Base-by-base conservation (phyloP, 2,888 invertebrate species). In the Caenorhabditis sp. region DNA sequence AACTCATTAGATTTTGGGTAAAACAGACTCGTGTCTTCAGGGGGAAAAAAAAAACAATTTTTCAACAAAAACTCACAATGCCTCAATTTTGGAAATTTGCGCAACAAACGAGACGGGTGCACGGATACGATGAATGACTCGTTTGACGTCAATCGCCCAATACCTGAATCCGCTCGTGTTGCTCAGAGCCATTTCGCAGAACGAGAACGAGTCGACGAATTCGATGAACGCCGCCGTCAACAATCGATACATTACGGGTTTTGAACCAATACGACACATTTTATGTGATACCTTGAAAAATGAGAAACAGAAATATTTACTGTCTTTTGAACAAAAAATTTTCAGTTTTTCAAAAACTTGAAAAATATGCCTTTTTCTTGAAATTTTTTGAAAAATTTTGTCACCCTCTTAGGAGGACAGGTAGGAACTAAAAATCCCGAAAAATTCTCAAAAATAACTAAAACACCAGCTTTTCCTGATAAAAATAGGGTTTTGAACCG, bases 201-300 rank as follows among this genome's bases (percentile, higher is more conserved):
- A 54, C 31, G 63, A 57, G 2, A 27, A 36, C 17, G 57, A 50
- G 1, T 64, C 59, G 50, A 73, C 17, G 64, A 68, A 73, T 27
- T 73, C 72, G 24, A 68, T 24, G 24, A 68, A 65, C 12, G 72
- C 72, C n/a, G 62, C 51, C 51, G 53, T 61, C 8, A 73, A 51
- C n/a, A 73, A 58, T 31, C 63, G 62, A 27, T 55, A 61, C 23
- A 60, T 54, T 23, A 66, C 61, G 37, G 63, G 43, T 19, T 67
- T 60, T n/a, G 23, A 31, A 19, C 71, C 71, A 19, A 71, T 36
- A 8, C 57, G 63, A 26, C 62, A 63, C 19, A 60, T 27, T n/a
- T 50, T 27, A 26, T 71, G 71, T 4, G 66, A 57, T 17, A 63
- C 63, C 66, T 70, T 37, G 27, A 17, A 26, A 55, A 55, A 55